These are phyloP conservation scores for Trachelus tabidus DNA, from an alignment of 2,888 invertebrate genomes.

Conservation along the genomic window DNA sequence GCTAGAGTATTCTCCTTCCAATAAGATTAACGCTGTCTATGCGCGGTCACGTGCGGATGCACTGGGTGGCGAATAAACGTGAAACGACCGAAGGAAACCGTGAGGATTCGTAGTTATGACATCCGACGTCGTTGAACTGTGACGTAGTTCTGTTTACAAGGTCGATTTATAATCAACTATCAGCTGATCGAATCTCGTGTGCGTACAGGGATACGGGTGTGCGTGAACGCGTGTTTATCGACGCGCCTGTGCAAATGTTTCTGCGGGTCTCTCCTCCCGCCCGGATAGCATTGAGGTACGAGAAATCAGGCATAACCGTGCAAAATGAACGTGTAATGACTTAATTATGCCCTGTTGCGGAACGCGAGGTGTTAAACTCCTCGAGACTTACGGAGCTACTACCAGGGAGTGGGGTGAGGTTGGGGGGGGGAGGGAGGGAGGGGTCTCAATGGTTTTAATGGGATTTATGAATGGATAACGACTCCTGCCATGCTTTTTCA, in stretches of 20 bases:
- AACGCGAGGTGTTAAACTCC: conserved; percentile 40
- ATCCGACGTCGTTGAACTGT: neutral
- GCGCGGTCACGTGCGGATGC: neutral
- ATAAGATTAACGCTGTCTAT: neutral
- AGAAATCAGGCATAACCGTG: conserved; percentile 42
- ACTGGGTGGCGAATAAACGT: neutral
- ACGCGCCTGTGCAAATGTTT: neutral
- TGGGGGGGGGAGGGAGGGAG: conserved; percentile 10
- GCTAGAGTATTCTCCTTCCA: neutral
- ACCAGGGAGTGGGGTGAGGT: conserved; percentile 20
- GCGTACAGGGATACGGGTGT: conserved; percentile 24
- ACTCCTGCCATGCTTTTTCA: conserved; percentile 41
- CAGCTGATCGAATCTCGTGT: conserved; percentile 17
- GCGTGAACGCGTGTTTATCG: neutral
- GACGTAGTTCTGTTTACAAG: neutral
- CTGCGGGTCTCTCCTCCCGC: neutral
- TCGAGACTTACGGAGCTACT: neutral
- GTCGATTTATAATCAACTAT: neutral
- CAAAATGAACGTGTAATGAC: conserved; percentile 48
- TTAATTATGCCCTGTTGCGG: conserved; percentile 49
- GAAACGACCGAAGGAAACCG: neutral
- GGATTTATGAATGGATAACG: conserved; percentile 54
- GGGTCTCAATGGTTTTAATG: conserved; percentile 46
- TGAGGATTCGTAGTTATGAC: neutral
- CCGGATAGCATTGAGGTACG: conserved; percentile 5